Conservation (phyloP, 1,140 invertebrate genomes). For the Onthophagus taurus region DNA sequence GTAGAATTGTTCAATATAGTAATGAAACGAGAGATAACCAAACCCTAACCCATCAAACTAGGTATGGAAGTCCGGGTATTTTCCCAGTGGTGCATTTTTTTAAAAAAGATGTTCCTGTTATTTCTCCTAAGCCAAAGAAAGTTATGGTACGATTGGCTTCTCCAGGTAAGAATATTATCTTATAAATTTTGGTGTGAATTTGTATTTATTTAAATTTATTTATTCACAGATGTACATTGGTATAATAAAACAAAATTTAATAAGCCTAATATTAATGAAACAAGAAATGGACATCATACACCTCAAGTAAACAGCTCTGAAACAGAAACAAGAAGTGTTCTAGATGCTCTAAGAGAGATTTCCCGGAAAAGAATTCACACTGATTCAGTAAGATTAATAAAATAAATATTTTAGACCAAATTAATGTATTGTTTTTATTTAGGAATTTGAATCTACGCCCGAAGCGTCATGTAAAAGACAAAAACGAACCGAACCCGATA, state of each 20-base stretch:
- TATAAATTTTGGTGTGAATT: background rate
- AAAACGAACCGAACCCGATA: background rate
- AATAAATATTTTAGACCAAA: background rate
- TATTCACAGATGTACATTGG: constrained; percentile 1
- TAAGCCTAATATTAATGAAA: background rate
- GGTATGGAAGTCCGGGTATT: constrained; percentile 33
- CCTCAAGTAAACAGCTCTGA: constrained; percentile 1
- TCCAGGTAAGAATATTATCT: constrained; percentile 30
- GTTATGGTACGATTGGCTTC: constrained; percentile 37
- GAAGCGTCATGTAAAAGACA: constrained; percentile 8
- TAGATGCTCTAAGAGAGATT: constrained; percentile 43
- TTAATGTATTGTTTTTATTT: background rate
- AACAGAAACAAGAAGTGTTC: constrained; percentile 36
- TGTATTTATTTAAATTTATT: background rate
- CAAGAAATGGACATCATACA: background rate
- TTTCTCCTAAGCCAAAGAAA: constrained; percentile 24
- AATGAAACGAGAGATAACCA: constrained; percentile 26
- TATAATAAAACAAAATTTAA: constrained; percentile 2
- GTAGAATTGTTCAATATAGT: constrained; percentile 38
- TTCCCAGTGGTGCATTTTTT: constrained; percentile 33
- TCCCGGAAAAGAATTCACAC: constrained; percentile 42
- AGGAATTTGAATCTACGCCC: constrained; percentile 7
- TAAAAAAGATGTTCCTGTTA: constrained; percentile 29
- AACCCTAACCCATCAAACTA: constrained; percentile 21
- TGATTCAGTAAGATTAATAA: constrained; percentile 31